Evolutionary conservation across 2,888 invertebrate species (phyloP), one percentile per base, ranked within the genome.

Genomic region (Drosophila subsilvestris): DNA sequence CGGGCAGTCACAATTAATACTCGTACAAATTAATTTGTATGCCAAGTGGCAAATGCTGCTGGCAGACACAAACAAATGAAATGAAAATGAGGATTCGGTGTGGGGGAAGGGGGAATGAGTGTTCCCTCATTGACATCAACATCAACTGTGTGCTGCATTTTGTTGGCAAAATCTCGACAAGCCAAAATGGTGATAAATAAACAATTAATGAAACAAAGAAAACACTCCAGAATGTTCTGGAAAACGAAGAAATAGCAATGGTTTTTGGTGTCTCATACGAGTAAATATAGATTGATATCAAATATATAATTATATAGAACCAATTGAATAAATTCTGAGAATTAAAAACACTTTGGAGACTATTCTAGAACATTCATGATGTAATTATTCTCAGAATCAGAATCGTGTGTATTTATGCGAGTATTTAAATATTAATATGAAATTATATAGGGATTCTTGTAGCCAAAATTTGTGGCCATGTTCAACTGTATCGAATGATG

Each of bases 11-110:
- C 68, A 79, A 76, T 73, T 58, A 65, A 70, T 49, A 12, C 10
- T 29, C 61, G 53, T n/a, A 66, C 74, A 74, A 80, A 75, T 78
- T 80, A 75, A 79, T 79, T 79, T 79, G 81, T 79, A 78, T 79
- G 68, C 78, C 81, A 62, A 80, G 68, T 58, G 72, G 67, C 57
- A 54, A 66, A 58, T 58, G 54, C 58, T 51, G 60, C 62, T 58
- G 60, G 47, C 47, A 18, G 9, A 47, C 20, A 56, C 25, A 45
- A 59, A 22, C 7, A 22, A 42, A 25, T 3, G 1, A 12, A 55
- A 55, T 22, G 17, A 14, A 53, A n/a, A 47, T 44, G 54, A 29
- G 42, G 18, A 45, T 18, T 32, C 43, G 9, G 53, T 2, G 42
- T n/a, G 18, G 20, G 47, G n/a, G 29, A 8, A n/a, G 17, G 50